Percentiles rank a stretch among this genome's conserved stretches.
Evolutionary conservation across 2,888 invertebrate genomes (phyloP).

Genomic region (Campoplex nolae): DNA sequence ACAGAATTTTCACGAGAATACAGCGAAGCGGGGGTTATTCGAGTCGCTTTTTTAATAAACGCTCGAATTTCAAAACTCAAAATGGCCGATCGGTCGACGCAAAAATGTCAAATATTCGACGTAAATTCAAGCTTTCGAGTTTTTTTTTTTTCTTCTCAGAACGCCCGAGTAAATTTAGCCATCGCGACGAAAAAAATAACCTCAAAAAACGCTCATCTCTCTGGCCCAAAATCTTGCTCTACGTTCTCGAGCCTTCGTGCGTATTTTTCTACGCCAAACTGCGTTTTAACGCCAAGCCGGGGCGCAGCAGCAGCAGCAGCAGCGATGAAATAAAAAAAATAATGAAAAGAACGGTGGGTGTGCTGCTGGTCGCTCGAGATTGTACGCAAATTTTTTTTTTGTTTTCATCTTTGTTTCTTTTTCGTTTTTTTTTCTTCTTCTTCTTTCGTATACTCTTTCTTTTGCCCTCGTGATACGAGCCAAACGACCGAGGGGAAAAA

Average conservation of each 20-base stretch:
- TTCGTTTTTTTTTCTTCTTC: not conserved
- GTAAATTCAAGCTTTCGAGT: not conserved
- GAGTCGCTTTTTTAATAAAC: no score
- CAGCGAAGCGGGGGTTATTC: not conserved
- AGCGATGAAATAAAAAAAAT: not conserved
- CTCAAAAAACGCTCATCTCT: not conserved
- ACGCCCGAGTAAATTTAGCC: not conserved
- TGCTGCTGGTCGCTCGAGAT: not conserved
- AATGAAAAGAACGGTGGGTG: constrained; percentile 1
- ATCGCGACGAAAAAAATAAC: not conserved
- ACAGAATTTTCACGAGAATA: not conserved
- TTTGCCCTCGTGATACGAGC: not conserved
- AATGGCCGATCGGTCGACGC: not conserved
- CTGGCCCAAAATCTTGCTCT: not conserved
- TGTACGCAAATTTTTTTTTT: not conserved
- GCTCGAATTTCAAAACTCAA: not conserved
- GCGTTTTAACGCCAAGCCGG: not conserved
- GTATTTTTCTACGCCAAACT: not conserved
- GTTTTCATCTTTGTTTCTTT: not conserved
- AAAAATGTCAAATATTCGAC: not conserved
- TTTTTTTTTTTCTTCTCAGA: not conserved
- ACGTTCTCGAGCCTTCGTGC: not conserved
- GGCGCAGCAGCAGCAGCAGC: not conserved
- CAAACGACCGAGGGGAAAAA: constrained; percentile 15
- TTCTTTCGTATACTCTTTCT: not conserved